Base-by-base conservation (phyloP, 2,113 vertebrate genomes). In the Montifringilla adamsi region DNA sequence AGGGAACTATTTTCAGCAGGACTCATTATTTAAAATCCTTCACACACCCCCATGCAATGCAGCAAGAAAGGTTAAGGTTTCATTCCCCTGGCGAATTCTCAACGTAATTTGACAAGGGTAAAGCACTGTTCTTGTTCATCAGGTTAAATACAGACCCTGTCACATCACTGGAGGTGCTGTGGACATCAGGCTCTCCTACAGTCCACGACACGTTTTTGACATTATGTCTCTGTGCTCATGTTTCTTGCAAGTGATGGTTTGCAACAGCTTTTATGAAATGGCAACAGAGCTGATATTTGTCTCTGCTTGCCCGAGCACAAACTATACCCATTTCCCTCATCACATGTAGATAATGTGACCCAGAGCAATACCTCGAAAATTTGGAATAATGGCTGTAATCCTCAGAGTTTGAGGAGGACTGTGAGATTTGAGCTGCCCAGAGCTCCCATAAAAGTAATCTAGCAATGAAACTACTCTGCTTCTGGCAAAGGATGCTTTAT, bases 11-110 rank as follows among this genome's bases (percentile, higher is more conserved):
- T 96, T 96, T 89, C 84, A 95, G 87, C 44, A 89, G 66, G 24
- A 83, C 53, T 90, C 72, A 11, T 72, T 92, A 91, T 39, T 93
- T 90, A 64, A 85, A 90, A 95, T 82, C 84, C 44, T 93, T 79
- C 49, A 37, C 70, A 83, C 11, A 24, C 18, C 31, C 50, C 75
- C 41, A 53, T 3, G 33, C 62, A 92, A 93, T 27, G 23, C 50
- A 59, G 49, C 0, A 1, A 83, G 35, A 62, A 80, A 83, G 43
- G 75, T 90, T 86, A 93, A 66, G 37, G 63, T 70, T 76, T 86
- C 39, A 55, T 47, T 81, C 53, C 90, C 52, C 55, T 3, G 0
- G 59, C 50, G 79, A 86, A 69, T 73, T 86, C 43, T 67, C 8
- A 1, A 15, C 0, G 0, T 72, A 95, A 53, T 37, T 21, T 83